Conservation (phyloP, 1,140 invertebrate species). For the Megalonaias nervosa region DNA sequence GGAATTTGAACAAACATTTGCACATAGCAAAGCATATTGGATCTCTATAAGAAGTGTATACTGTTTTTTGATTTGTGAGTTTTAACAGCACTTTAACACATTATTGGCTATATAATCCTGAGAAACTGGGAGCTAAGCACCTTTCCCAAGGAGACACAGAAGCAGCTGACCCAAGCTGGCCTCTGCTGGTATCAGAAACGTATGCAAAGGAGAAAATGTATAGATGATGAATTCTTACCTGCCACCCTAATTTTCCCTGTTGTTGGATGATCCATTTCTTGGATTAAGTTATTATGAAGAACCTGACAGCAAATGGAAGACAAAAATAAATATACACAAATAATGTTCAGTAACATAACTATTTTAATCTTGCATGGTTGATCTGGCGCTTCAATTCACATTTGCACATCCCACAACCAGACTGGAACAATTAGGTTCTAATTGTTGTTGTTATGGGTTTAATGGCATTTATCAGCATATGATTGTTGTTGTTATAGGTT, state of each 20-base stretch:
- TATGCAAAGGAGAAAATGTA: not conserved
- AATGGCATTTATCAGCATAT: not conserved
- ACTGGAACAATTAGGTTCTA: not conserved
- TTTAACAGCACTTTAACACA: too few relatives aligned
- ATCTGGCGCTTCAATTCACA: not conserved
- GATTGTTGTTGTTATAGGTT: not conserved
- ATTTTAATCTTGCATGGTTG: too few relatives aligned
- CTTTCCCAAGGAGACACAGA: too few relatives aligned
- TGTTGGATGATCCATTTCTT: conserved; percentile 82
- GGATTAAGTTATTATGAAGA: conserved; percentile 81
- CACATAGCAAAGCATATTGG: too few relatives aligned
- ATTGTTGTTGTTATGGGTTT: not conserved
- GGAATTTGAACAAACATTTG: too few relatives aligned
- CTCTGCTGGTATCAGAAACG: too few relatives aligned
- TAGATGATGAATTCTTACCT: conserved; percentile 50
- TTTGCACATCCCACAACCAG: not conserved
- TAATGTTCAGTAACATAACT: not conserved
- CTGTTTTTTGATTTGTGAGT: not conserved
- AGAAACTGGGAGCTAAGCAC: too few relatives aligned
- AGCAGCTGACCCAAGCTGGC: too few relatives aligned
- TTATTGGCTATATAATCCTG: too few relatives aligned
- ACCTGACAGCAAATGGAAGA: conserved; percentile 51
- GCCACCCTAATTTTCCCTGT: conserved; percentile 85
- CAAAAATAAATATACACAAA: not conserved
- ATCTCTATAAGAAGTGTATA: not conserved